phyloP scores from a whole-genome alignment of 30 jellyfish, hydroid and myxozoan species.

The Hydra vulgaris region DNA sequence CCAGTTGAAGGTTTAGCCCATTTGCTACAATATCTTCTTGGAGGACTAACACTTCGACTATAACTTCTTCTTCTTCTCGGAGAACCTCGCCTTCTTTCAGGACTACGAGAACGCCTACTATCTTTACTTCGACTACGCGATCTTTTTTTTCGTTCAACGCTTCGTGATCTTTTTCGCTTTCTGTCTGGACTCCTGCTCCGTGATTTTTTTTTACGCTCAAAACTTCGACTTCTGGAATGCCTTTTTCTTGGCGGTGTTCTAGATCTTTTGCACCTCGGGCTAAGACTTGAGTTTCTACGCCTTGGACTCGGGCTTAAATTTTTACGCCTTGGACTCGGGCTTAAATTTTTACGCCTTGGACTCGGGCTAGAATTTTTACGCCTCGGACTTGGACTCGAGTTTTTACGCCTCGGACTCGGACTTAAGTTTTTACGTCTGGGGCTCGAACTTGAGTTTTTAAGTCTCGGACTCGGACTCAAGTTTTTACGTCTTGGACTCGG shows the following conservation, averaged over 20 bases:
- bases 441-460: too few species aligned
- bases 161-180: slow-evolving; percentile 17
- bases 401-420: too few species aligned
- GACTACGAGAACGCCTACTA: slow-evolving; percentile 9
- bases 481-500: too few species aligned
- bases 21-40: slow-evolving; percentile 34
- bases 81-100: slow-evolving; percentile 8
- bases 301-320: too few species aligned
- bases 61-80: slow-evolving; percentile 20
- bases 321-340: too few species aligned
- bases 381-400: too few species aligned
- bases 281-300: too few species aligned
- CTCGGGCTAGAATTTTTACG: too few species aligned
- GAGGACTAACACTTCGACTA: slow-evolving; percentile 60
- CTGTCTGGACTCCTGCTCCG: slow-evolving; percentile 20
- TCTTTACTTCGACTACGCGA: slow-evolving; percentile 30
- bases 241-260: slow-evolving; percentile 2
- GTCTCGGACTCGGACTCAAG: too few species aligned
- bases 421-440: too few species aligned
- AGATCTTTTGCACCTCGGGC: slow-evolving; percentile 31
- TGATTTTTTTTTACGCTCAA: slow-evolving; percentile 9
- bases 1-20: slow-evolving; percentile 35
- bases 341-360: too few species aligned
- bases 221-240: slow-evolving; percentile 18
- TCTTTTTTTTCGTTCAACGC: slow-evolving; percentile 21